Evolutionary conservation across 2,113 vertebrate species (phyloP).

Genomic region (Eudyptes chrysolophus): DNA sequence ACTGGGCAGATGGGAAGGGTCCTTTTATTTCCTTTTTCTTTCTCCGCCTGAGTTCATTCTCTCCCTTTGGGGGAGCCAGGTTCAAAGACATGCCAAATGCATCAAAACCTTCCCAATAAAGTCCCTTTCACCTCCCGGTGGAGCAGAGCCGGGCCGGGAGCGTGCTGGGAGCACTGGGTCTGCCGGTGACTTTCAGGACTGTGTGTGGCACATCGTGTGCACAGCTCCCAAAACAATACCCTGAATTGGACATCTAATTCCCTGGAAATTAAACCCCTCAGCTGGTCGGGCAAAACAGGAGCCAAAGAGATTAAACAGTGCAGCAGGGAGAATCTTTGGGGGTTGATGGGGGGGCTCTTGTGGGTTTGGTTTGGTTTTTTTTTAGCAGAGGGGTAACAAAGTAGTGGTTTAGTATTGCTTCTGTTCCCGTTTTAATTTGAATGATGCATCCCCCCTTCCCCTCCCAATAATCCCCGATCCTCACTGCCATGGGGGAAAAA

Average conservation of each 20-base stretch:
- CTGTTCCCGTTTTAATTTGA: background rate
- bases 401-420: background rate
- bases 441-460: background rate
- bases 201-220: constrained; percentile 52
- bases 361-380: background rate
- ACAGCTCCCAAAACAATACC: constrained; percentile 32
- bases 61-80: constrained; percentile 38
- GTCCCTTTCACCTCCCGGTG: constrained; percentile 1
- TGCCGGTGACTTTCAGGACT: constrained; percentile 21
- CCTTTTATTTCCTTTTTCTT: constrained; percentile 51
- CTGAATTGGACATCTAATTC: constrained; percentile 10
- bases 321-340: background rate
- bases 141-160: background rate
- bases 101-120: constrained; percentile 45
- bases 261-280: constrained; percentile 60
- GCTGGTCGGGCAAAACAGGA: constrained; percentile 42
- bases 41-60: constrained; percentile 51
- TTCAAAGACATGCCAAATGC: constrained; percentile 63
- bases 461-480: background rate
- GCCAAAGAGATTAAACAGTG: constrained; percentile 47
- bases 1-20: constrained; percentile 40
- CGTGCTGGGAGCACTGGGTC: background rate
- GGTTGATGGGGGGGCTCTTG: background rate
- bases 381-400: background rate
- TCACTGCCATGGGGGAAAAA: background rate